phyloP scores from a whole-genome alignment of 1,140 invertebrate genomes.

The Temnothorax nylanderi region DNA sequence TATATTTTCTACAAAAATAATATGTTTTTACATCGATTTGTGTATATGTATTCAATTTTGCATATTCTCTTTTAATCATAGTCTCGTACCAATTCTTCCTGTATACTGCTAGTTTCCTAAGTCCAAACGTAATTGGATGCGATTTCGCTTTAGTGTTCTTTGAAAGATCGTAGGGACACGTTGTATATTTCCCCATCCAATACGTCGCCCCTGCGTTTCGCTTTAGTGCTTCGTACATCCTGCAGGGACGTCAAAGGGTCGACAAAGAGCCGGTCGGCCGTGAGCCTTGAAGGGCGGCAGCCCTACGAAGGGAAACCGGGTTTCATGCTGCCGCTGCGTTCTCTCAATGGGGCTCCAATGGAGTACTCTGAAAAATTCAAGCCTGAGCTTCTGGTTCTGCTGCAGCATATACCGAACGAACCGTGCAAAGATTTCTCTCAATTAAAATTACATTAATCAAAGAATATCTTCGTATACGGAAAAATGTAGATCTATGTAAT shows the following conservation, averaged over 20 bases:
- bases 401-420: background rate
- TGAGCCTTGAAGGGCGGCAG: conserved; percentile 46
- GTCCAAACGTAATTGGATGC: background rate
- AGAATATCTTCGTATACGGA: background rate
- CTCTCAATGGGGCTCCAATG: conserved; percentile 7
- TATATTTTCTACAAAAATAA: background rate
- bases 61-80: background rate
- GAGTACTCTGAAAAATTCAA: conserved; percentile 48
- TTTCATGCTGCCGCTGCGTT: conserved; percentile 15
- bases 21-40: background rate
- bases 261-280: conserved; percentile 44
- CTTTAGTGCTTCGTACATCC: conserved; percentile 44
- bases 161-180: background rate
- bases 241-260: conserved; percentile 50
- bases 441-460: background rate
- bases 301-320: conserved; percentile 48
- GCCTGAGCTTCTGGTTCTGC: background rate
- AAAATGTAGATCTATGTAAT: background rate
- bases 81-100: background rate
- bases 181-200: background rate
- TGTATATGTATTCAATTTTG: background rate
- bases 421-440: background rate
- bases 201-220: conserved; percentile 33
- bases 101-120: background rate
- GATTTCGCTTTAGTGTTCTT: background rate